A percentile compares a stretch with the other conserved stretches of the same genome.
These are phyloP conservation scores for Linyphia triangularis DNA, from an alignment of 2,888 invertebrate genomes.

Conservation along the genomic window DNA sequence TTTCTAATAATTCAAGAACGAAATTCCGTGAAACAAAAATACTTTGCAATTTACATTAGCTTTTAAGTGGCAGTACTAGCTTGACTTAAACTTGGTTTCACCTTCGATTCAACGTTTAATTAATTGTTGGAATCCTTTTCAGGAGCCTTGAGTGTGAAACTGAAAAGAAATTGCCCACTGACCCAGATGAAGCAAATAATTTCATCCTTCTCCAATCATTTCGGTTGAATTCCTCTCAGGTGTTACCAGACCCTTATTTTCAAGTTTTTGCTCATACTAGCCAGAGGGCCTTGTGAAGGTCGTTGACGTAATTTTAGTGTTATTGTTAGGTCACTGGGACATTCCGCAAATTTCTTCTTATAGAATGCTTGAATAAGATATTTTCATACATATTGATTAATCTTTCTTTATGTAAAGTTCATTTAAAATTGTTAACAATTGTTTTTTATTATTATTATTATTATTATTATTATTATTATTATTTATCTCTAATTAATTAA, in stretches of 20 bases:
- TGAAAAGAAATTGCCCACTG: not conserved
- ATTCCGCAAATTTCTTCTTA: not conserved
- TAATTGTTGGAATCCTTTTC: not conserved
- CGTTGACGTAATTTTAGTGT: conserved; percentile 12
- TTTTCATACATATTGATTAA: too few species aligned
- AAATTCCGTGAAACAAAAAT: too few species aligned
- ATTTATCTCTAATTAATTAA: too few species aligned
- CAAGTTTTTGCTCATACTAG: not conserved
- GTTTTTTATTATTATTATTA: too few species aligned
- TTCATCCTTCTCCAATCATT: not conserved
- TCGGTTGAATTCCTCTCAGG: not conserved
- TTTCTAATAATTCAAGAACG: too few species aligned
- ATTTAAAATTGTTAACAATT: too few species aligned
- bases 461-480: too few species aligned
- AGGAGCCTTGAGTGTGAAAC: not conserved
- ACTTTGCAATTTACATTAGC: too few species aligned
- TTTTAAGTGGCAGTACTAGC: too few species aligned
- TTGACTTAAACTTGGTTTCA: not conserved
- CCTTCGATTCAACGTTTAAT: not conserved
- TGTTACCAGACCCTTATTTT: not conserved
- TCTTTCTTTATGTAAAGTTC: too few species aligned
- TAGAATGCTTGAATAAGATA: too few species aligned
- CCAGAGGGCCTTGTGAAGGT: conserved; percentile 48
- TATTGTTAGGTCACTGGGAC: conserved; percentile 6
- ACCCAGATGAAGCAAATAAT: not conserved